Conservation (phyloP, 2,113 vertebrate genomes). For the Odocoileus virginianus region DNA sequence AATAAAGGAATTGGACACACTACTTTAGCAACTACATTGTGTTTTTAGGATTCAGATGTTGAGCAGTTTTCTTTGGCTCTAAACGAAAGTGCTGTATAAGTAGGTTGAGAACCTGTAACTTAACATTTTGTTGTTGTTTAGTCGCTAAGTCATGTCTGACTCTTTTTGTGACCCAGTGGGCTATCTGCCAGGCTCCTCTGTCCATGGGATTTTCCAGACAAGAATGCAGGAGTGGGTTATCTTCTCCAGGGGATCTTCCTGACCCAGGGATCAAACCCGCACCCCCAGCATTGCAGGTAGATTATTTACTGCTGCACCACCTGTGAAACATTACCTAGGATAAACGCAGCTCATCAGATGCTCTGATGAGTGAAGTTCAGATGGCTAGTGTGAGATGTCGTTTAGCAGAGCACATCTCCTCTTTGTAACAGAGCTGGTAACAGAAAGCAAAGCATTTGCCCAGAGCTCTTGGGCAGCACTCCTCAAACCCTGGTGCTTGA, state of each 20-base stretch:
- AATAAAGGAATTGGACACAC: neutral
- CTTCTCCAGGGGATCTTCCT: neutral
- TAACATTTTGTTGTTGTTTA: neutral
- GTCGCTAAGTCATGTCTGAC: neutral
- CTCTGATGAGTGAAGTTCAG: neutral
- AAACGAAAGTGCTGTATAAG: neutral
- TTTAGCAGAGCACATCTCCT: neutral
- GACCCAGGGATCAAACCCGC: neutral
- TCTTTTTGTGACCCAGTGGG: neutral
- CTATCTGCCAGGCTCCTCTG: no score
- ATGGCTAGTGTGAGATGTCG: neutral
- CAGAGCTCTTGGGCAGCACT: neutral
- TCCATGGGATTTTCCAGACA: no score
- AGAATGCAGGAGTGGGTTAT: neutral
- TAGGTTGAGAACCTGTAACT: neutral
- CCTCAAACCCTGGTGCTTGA: neutral
- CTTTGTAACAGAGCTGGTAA: neutral
- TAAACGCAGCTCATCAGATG: neutral
- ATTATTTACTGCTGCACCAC: neutral
- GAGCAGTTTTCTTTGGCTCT: neutral
- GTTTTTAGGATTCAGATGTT: slow-evolving; percentile 8
- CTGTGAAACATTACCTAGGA: neutral
- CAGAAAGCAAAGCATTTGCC: neutral
- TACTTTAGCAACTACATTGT: neutral
- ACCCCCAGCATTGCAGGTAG: neutral